Percentiles rank a stretch among this genome's conserved stretches.
phyloP scores from a whole-genome alignment of 2,113 vertebrate genomes.

The Varanus salvator region DNA sequence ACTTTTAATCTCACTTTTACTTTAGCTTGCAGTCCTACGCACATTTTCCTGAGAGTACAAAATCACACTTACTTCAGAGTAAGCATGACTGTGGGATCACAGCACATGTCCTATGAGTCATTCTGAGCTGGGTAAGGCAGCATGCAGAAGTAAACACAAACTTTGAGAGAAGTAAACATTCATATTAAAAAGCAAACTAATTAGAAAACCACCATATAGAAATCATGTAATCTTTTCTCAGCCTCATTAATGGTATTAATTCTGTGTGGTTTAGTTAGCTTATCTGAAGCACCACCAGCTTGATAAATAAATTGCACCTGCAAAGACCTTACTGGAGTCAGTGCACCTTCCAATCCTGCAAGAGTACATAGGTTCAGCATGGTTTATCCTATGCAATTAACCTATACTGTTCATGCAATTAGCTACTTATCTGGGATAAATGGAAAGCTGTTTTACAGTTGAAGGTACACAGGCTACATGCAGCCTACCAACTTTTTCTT shows the following conservation, averaged over 20 bases:
- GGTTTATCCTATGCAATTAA: background rate
- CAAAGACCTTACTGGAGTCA: background rate
- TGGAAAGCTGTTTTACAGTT: background rate
- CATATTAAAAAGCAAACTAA: background rate
- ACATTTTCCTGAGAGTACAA: background rate
- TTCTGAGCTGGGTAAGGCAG: background rate
- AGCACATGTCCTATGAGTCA: background rate
- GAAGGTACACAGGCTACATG: no score
- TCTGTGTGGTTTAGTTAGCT: background rate
- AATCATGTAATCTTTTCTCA: background rate
- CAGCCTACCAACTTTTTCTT: background rate
- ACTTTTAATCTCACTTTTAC: background rate
- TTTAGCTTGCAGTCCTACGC: background rate
- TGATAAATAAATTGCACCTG: conserved; percentile 5
- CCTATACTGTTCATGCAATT: background rate
- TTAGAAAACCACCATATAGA: background rate
- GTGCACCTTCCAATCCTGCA: background rate
- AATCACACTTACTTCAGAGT: background rate
- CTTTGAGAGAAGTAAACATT: background rate
- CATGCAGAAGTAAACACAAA: background rate
- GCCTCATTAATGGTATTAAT: background rate
- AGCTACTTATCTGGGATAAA: background rate
- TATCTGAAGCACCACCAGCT: background rate
- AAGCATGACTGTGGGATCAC: background rate
- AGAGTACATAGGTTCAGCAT: background rate